Evolutionary conservation across 2,113 vertebrate species (phyloP).

Genomic region (Xiphophorus couchianus): DNA sequence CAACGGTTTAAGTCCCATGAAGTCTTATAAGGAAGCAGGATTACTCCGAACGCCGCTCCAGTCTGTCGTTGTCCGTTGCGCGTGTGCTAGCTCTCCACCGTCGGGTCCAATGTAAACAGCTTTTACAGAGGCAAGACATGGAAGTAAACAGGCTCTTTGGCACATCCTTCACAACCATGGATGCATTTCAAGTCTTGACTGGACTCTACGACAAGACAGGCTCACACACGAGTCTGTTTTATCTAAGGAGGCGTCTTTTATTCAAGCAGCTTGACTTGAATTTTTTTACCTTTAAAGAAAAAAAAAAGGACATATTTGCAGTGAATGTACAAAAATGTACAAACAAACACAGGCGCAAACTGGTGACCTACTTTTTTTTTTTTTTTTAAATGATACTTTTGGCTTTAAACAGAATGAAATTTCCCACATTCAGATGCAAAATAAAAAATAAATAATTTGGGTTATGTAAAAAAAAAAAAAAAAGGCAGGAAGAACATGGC

Average conservation of each 20-base stretch:
- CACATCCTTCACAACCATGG: conserved; percentile 64
- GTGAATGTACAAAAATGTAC: conserved; percentile 38
- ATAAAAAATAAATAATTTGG: conserved; percentile 71
- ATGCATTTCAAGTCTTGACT: conserved; percentile 53
- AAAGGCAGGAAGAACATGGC: conserved; percentile 58
- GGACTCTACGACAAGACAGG: conserved; percentile 31
- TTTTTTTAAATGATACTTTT: conserved; percentile 47
- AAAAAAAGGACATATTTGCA: conserved; percentile 46
- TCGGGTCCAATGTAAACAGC: conserved; percentile 69
- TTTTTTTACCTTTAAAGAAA: conserved; percentile 4
- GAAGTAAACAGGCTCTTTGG: conserved; percentile 79
- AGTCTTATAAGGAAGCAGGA: not conserved
- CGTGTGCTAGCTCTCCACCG: conserved; percentile 38
- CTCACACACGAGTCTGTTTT: conserved; percentile 19
- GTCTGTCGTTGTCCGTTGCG: not conserved
- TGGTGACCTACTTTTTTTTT: conserved; percentile 23
- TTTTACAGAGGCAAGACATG: conserved; percentile 68
- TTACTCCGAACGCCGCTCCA: not conserved
- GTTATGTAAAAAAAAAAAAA: conserved; percentile 24
- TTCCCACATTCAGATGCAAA: conserved; percentile 74
- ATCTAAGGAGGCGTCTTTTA: conserved; percentile 20
- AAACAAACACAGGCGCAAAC: conserved; percentile 27
- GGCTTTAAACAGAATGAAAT: conserved; percentile 58
- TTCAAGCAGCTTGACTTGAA: conserved; percentile 35
- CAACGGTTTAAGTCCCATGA: conserved; percentile 5